These are phyloP conservation scores for Erythrocercus mccallii DNA, from an alignment of 2,113 vertebrate species.

Conservation along the genomic window DNA sequence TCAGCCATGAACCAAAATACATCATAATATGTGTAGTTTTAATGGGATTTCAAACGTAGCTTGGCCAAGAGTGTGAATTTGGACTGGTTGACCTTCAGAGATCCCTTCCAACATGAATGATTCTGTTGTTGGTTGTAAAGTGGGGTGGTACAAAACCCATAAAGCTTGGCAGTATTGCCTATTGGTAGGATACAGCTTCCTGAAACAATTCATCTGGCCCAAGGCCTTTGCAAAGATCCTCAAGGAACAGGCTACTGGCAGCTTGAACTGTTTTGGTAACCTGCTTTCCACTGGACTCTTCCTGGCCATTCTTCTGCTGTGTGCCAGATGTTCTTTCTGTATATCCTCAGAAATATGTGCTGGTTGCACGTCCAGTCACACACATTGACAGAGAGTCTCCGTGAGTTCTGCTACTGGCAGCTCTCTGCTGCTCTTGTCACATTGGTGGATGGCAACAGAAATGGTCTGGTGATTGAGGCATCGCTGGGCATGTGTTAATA, in stretches of 20 bases:
- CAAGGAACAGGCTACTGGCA: not conserved
- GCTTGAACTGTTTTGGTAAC: not conserved
- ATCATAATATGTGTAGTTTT: not conserved
- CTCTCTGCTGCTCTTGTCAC: not conserved
- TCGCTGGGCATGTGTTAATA: not conserved
- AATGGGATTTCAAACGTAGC: not conserved
- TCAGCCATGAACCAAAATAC: not conserved
- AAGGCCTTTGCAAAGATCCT: not conserved
- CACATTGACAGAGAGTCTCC: accelerated
- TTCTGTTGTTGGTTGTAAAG: not conserved
- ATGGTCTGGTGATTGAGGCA: not conserved
- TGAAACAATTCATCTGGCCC: not conserved
- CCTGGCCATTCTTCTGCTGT: not conserved
- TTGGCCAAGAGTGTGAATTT: not conserved
- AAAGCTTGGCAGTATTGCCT: not conserved
- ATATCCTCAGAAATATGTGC: accelerated
- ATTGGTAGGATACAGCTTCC: not conserved
- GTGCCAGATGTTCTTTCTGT: not conserved
- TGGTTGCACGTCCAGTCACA: not conserved
- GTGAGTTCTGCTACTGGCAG: not conserved
- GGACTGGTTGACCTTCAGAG: not conserved
- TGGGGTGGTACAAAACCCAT: not conserved
- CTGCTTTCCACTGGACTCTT: not conserved
- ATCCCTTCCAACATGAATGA: not conserved
- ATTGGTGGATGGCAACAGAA: not conserved